Base-by-base conservation (phyloP, 2,797 vertebrate species). In the Streptopelia turtur region DNA sequence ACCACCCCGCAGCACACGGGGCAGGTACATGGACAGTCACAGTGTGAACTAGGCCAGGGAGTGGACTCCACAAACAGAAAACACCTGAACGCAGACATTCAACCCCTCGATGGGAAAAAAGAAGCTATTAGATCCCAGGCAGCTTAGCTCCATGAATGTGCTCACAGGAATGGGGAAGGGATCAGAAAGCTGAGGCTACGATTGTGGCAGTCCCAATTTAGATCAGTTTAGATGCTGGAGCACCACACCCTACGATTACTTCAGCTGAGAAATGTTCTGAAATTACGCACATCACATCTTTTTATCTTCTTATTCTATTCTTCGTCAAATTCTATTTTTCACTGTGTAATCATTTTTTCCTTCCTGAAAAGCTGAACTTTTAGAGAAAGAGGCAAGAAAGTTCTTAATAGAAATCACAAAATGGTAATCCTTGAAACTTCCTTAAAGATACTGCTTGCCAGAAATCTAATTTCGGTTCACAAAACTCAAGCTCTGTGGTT, bases 111-210 rank as follows among this genome's bases (percentile, higher is more conserved):
- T 1, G 1, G 30, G 6, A 25, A 23, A 61, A n/a, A 31, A 27
- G 22, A 25, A 9, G 7, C 10, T 0, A 78, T 60, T 35, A 60
- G 17, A 21, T 83, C 75, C 68, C 63, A 79, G 47, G 50, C 2
- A 3, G 33, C 55, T 74, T 21, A 55, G 45, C 21, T 91, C 68
- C 60, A 76, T 74, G 75, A 93, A 70, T 77, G 30, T 45, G 35
- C 64, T 92, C 76, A 80, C 31, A 88, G 55, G 82, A 95, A 94
- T 30, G 49, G 85, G 65, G 96, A 95, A 91, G 65, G 53, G 79
- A 89, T 86, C 22, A 35, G 57, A 94, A 90, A 93, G 28, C 55
- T 65, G 59, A 90, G 59, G 61, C 72, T 79, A 91, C 75, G 85
- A 70, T 11, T 91, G 72, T 61, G 57, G 76, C 79, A 83, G 93